Percentiles rank a stretch among this genome's conserved stretches.
Evolutionary conservation across 2,797 vertebrate species (phyloP).

Genomic region (Lateolabrax maculatus): DNA sequence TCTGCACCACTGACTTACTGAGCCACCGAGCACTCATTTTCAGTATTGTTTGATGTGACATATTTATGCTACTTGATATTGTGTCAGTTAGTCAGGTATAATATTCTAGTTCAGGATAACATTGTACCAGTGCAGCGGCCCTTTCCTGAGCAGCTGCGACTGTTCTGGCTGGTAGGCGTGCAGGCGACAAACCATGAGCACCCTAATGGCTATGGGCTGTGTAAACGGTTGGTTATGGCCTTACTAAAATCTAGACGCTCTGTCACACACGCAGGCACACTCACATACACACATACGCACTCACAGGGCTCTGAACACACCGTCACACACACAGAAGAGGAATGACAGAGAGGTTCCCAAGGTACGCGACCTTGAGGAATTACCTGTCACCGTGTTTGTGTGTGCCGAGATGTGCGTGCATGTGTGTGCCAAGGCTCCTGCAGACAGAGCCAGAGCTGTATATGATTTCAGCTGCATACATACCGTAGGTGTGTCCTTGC

Average conservation of each 20-base stretch:
- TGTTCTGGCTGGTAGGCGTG: conserved; percentile 30
- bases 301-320: conserved; percentile 4
- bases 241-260: conserved; percentile 54
- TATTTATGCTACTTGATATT: neutral
- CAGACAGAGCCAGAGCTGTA: conserved; percentile 49
- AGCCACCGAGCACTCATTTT: neutral
- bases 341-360: conserved; percentile 59
- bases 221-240: conserved; percentile 68
- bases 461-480: conserved; percentile 32
- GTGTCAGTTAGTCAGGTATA: neutral
- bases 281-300: conserved; percentile 2
- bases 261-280: conserved; percentile 16
- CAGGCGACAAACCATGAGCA: conserved; percentile 30
- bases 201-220: conserved; percentile 51
- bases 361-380: conserved; percentile 66
- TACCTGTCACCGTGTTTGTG: conserved; percentile 60
- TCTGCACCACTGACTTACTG: neutral
- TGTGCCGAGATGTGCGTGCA: conserved; percentile 36
- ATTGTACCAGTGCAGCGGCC: neutral
- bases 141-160: neutral
- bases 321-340: conserved; percentile 12
- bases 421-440: conserved; percentile 43
- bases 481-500: conserved; percentile 35
- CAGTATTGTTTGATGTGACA: neutral
- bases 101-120: neutral